Evolutionary conservation across 2,888 invertebrate genomes (phyloP).

Genomic region (Cerceris rybyensis): DNA sequence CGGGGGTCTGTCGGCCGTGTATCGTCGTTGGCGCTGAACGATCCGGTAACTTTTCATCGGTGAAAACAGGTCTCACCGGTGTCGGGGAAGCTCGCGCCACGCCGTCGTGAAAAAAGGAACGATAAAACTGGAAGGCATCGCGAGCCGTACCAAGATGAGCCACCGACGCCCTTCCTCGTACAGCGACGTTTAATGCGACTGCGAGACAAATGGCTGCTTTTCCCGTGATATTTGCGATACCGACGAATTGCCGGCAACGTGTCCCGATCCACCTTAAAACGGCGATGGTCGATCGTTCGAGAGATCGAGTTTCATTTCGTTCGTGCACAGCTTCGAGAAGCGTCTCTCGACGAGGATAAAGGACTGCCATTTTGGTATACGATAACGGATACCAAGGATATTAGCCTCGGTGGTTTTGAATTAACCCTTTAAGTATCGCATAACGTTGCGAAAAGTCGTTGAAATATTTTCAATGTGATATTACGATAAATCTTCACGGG

Average conservation of each 20-base stretch:
- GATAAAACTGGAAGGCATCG: slow-evolving; percentile 60
- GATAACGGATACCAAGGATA: too few species aligned
- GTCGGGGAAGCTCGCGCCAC: slow-evolving; percentile 31
- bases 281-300: too few species aligned
- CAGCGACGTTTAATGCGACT: slow-evolving; percentile 4
- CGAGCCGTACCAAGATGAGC: neutral
- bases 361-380: too few species aligned
- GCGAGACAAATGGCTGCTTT: neutral
- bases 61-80: slow-evolving; percentile 64
- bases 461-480: too few species aligned
- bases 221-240: neutral
- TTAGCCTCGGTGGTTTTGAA: too few species aligned
- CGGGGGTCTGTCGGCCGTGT: slow-evolving; percentile 53
- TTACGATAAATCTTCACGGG: too few species aligned
- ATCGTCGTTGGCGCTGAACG: slow-evolving; percentile 47
- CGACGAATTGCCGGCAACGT: neutral
- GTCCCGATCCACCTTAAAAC: too few species aligned
- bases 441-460: too few species aligned
- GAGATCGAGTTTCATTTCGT: too few species aligned
- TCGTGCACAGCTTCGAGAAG: too few species aligned
- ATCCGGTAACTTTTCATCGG: slow-evolving; percentile 64
- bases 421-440: too few species aligned
- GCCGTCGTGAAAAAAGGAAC: slow-evolving; percentile 50
- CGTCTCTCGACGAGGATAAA: too few species aligned
- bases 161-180: slow-evolving; percentile 22